Evolutionary conservation across 2,888 invertebrate species (phyloP).

Genomic region (Brenthis hecate): DNA sequence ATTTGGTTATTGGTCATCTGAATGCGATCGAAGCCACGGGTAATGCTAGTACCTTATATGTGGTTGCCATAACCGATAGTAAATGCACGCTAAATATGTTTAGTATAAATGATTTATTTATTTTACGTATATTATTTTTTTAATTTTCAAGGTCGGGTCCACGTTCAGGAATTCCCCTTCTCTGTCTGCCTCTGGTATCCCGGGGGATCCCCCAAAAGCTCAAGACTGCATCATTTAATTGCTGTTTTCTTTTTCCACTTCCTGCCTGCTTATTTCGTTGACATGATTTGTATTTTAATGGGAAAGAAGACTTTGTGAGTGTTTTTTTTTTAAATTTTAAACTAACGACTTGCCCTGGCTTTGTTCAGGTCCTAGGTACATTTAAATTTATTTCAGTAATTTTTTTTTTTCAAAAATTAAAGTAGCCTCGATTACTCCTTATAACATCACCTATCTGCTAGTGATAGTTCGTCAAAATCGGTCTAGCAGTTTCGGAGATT

Average conservation of each 20-base stretch:
- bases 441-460: too few relatives aligned
- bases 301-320: conserved; percentile 91
- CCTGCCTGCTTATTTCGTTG: conserved; percentile 90
- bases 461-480: too few relatives aligned
- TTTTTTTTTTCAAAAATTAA: too few relatives aligned
- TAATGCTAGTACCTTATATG: too few relatives aligned
- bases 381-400: too few relatives aligned
- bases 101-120: neutral
- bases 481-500: too few relatives aligned
- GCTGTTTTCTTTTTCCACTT: conserved; percentile 87
- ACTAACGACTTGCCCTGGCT: neutral
- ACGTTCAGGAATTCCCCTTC: conserved; percentile 87
- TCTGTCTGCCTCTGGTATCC: conserved; percentile 91
- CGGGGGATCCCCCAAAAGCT: conserved; percentile 87
- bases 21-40: too few relatives aligned
- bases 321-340: neutral
- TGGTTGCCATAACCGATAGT: neutral
- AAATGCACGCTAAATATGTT: neutral
- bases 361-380: too few relatives aligned
- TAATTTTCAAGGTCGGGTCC: conserved; percentile 67
- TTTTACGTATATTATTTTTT: neutral
- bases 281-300: conserved; percentile 84
- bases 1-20: too few relatives aligned
- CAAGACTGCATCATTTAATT: conserved; percentile 84
- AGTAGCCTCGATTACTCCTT: too few relatives aligned